Conservation (phyloP, 2,113 vertebrate genomes). For the Puma concolor region DNA sequence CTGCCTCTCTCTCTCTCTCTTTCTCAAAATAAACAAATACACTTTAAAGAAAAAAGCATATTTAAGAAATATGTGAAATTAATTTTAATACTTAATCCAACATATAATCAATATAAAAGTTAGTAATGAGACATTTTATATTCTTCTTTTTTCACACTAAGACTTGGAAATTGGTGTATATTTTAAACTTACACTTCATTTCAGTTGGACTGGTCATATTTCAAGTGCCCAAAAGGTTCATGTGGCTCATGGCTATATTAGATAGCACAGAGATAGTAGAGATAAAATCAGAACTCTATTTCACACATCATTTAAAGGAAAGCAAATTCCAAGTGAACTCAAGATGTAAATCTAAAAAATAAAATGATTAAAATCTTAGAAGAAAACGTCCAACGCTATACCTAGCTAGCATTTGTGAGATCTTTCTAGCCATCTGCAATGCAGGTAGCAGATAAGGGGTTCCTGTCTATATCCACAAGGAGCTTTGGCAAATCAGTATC, state of each 20-base stretch:
- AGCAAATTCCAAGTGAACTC: slow-evolving; percentile 12
- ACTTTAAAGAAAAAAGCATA: no score
- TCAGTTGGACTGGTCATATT: neutral
- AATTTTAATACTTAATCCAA: neutral
- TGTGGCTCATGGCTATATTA: neutral
- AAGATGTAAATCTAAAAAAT: neutral
- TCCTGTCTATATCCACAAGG: neutral
- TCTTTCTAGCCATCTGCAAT: neutral
- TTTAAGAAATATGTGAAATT: neutral
- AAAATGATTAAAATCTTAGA: neutral
- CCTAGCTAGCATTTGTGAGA: neutral
- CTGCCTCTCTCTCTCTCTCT: no score
- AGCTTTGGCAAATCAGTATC: neutral
- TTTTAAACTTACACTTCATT: neutral
- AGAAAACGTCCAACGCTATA: neutral
- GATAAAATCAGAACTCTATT: neutral
- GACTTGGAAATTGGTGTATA: neutral
- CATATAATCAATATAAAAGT: neutral
- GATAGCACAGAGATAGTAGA: neutral
- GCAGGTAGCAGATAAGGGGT: neutral
- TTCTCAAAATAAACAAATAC: no score
- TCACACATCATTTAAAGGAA: neutral
- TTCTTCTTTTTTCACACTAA: neutral
- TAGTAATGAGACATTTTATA: neutral
- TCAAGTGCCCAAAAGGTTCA: neutral